phyloP scores from a whole-genome alignment of 1,140 invertebrate species.

The Neodiprion virginianus region DNA sequence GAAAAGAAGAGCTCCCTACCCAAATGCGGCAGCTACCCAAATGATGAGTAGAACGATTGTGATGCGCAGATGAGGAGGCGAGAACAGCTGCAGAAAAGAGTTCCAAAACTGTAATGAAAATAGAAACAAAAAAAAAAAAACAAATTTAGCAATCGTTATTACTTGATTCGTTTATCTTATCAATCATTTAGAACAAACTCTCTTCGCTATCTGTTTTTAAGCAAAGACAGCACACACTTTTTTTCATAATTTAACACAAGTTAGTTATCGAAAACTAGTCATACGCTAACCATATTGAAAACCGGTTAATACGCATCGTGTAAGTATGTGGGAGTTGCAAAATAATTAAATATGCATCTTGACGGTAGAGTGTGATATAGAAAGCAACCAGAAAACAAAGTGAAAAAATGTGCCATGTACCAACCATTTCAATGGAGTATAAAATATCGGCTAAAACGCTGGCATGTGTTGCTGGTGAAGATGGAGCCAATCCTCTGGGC shows the following conservation, averaged over 20 bases:
- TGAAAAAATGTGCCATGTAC: neutral
- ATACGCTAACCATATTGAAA: neutral
- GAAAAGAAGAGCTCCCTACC: constrained; percentile 39
- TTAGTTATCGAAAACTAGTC: no score
- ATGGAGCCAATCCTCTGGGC: constrained; percentile 51
- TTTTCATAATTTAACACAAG: no score
- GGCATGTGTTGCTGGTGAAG: constrained; percentile 53
- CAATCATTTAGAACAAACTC: neutral
- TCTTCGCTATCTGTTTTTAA: no score
- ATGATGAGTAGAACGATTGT: constrained; percentile 54
- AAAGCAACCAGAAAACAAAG: constrained; percentile 5
- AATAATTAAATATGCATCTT: no score
- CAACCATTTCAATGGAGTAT: constrained; percentile 58
- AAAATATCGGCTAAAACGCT: constrained; percentile 60
- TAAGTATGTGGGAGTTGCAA: no score
- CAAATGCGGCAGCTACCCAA: constrained; percentile 51
- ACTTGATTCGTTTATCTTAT: neutral
- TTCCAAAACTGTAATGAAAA: constrained; percentile 63
- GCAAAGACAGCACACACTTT: no score
- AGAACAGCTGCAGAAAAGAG: constrained; percentile 65
- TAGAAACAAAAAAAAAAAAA: constrained; percentile 17
- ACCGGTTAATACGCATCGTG: no score
- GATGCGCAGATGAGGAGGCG: constrained; percentile 58
- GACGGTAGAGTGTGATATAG: no score
- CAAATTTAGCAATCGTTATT: neutral